These are phyloP conservation scores for Manduca sexta DNA, from an alignment of 1,140 invertebrate species.

Conservation along the genomic window DNA sequence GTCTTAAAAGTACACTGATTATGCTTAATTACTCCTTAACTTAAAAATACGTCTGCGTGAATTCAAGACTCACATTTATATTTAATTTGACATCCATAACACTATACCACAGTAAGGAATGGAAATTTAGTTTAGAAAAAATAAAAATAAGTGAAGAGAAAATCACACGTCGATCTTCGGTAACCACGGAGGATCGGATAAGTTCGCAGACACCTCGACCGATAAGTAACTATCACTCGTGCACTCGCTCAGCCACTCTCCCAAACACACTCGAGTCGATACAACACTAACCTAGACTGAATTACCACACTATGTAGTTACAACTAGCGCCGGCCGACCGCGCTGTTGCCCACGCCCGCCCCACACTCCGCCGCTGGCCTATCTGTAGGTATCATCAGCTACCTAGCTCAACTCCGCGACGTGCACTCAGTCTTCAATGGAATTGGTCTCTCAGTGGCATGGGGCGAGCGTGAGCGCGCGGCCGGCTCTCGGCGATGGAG, in stretches of 20 bases:
- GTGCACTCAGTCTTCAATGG: constrained; percentile 34
- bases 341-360: constrained; percentile 9
- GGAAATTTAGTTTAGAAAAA: constrained; percentile 57
- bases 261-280: constrained; percentile 43
- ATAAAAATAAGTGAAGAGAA: constrained; percentile 32
- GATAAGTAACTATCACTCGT: constrained; percentile 32
- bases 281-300: constrained; percentile 60
- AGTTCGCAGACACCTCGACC: constrained; percentile 35
- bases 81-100: constrained; percentile 59
- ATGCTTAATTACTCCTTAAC: constrained; percentile 59
- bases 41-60: constrained; percentile 63
- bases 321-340: constrained; percentile 29
- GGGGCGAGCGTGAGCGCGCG: constrained; percentile 11
- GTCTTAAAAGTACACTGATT: constrained; percentile 61
- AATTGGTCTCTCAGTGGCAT: constrained; percentile 12
- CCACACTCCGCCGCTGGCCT: constrained; percentile 11
- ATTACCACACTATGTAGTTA: constrained; percentile 61
- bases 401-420: too few relatives aligned
- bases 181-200: constrained; percentile 30
- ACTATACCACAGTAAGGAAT: constrained; percentile 70
- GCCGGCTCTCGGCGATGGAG: constrained; percentile 12
- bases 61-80: constrained; percentile 47
- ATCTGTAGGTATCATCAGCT: too few relatives aligned
- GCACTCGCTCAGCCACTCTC: constrained; percentile 33
- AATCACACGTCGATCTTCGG: constrained; percentile 41